These are phyloP conservation scores for Columba livia DNA, from an alignment of 2,113 vertebrate species.

Conservation along the genomic window DNA sequence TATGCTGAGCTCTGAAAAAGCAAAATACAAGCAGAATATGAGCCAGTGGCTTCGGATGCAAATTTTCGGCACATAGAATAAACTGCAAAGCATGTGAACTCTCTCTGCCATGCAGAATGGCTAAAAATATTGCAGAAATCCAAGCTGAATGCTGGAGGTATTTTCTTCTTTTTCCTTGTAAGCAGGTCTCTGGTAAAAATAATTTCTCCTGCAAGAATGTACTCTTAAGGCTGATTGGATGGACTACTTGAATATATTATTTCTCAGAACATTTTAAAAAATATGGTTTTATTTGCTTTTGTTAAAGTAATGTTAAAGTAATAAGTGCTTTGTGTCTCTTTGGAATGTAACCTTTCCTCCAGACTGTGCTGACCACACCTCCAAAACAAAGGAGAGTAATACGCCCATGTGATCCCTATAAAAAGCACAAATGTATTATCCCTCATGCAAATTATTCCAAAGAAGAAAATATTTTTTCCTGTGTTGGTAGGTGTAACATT, in stretches of 20 bases:
- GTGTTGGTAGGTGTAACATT: background rate
- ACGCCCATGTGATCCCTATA: background rate
- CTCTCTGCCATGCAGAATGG: background rate
- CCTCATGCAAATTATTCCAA: background rate
- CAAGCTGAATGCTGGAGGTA: background rate
- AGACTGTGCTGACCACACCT: background rate
- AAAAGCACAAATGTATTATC: background rate
- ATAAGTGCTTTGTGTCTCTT: background rate
- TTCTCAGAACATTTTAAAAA: background rate
- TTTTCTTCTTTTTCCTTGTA: constrained; percentile 2
- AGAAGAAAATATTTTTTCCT: background rate
- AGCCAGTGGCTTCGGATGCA: background rate
- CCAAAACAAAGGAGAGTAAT: background rate
- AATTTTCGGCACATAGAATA: background rate
- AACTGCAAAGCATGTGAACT: background rate
- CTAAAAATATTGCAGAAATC: background rate
- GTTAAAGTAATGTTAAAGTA: background rate
- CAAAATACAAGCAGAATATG: background rate
- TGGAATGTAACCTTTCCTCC: background rate
- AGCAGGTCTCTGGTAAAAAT: background rate
- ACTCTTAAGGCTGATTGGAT: background rate
- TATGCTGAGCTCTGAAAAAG: background rate
- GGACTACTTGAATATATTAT: background rate
- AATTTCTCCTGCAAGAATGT: background rate
- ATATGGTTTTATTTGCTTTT: background rate